Evolutionary conservation across 1,140 invertebrate genomes (phyloP).

Genomic region (Drosophila nannoptera): DNA sequence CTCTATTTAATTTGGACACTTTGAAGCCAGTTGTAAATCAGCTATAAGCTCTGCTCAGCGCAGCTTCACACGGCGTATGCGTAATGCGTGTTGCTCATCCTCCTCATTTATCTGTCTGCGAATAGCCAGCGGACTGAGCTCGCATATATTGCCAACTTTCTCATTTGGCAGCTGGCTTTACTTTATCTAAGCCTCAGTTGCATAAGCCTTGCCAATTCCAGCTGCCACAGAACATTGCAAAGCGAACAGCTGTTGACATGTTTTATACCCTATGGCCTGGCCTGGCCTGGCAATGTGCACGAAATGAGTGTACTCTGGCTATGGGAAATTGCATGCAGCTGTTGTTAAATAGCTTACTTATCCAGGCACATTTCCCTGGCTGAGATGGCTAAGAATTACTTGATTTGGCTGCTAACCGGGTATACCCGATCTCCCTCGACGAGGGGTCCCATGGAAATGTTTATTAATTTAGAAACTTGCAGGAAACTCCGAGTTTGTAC

Average conservation of each 20-base stretch:
- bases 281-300: not conserved
- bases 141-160: constrained; percentile 8
- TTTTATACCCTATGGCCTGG: not conserved
- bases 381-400: too few relatives aligned
- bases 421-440: not conserved
- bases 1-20: not conserved
- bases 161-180: constrained; percentile 8
- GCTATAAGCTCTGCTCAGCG: not conserved
- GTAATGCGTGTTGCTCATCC: not conserved
- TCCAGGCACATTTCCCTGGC: too few relatives aligned
- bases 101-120: not conserved
- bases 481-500: not conserved
- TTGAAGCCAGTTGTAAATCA: not conserved
- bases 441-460: constrained; percentile 36
- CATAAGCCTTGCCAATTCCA: not conserved
- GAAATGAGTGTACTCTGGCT: too few relatives aligned
- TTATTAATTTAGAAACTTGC: constrained; percentile 45
- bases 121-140: not conserved
- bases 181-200: constrained; percentile 1
- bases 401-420: not conserved
- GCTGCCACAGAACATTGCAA: constrained; percentile 3
- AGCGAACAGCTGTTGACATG: constrained; percentile 18
- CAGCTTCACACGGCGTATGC: constrained; percentile 8
- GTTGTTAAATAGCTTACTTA: too few relatives aligned
- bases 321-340: too few relatives aligned